Base-by-base conservation (phyloP, 2,888 invertebrate genomes). In the Trileptium ribeirensis region DNA sequence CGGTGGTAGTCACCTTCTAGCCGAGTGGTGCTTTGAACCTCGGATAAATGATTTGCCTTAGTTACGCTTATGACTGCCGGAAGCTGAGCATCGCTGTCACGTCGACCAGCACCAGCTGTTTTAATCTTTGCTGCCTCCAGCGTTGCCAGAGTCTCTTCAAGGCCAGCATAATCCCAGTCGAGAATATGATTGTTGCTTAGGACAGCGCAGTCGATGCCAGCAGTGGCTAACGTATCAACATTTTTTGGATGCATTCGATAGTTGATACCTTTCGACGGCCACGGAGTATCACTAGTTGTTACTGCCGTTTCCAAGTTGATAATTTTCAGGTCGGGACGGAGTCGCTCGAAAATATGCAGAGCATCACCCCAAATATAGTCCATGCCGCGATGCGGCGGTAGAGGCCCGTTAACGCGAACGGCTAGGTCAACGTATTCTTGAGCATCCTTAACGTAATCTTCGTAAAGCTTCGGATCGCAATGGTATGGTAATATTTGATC, bases 201-300 rank as follows among this genome's bases (percentile, higher is more conserved):
- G 31, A 84, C 82, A 78, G 83, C 83, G 67, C 83, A 83, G 80
- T 84, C 83, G 24, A 84, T 82, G 15, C 75, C 39, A 37, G 82
- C 84, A 2, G 81, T 74, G 40, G 78, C 51, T 29, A 84, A 64
- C 19, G 81, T 74, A 19, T 82, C 67, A 1, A 84, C 82, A 67
- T 84, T 84, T 29, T 74, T 67, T 0, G 84, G 84, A 79, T 84
- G 84, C 84, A 84, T 85, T 31, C 83, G 79, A 78, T 84, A 84
- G 70, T 84, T 83, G 31, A 84, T 84, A 31, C 83, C 83, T 64
- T 84, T 84, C 1, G 38, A 31, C 29, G 83, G 84, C 83, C 84
- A 84, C 29, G 83, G 81, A 2, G 33, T 51, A 1, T 78, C 80
- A 33, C 79, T 79, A 1, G 79, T 80, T 1, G 84, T 84, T 1